Evolutionary conservation across 2,888 invertebrate genomes (phyloP), one percentile per base, ranked within the genome.

Genomic region (Nomada flava): DNA sequence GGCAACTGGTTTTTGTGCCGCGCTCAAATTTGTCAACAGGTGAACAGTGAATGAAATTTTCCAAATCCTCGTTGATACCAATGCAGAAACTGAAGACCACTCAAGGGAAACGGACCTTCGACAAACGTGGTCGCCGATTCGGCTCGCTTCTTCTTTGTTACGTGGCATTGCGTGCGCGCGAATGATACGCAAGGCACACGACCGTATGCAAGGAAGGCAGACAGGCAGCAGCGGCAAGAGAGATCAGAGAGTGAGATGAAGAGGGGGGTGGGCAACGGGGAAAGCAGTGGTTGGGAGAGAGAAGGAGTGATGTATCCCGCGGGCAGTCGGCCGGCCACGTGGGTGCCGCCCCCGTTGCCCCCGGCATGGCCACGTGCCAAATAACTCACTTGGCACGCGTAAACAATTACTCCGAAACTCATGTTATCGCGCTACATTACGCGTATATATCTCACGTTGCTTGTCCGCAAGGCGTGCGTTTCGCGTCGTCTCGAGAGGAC

Each of bases 381-480:
- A 92, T 91, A 91, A 92, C 90, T 92, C 92, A 90, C 90, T 92
- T 92, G 92, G 92, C 92, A 92, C 91, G 91, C 91, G 91, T 92
- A 92, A 92, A 92, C 92, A 92, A 92, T 92, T 92, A 92, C 90
- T 90, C 89, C 83, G 86, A 89, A 90, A 89, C 88, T 90, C 89
- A 86, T 88, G 89, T 89, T 91, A 91, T 91, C 90, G 86, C 88
- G 88, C 89, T 88, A 88, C 88, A 89, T 91, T 90, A 89, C 89
- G 86, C 88, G 84, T 87, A 80, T 83, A 86, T 86, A 88, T 89
- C 82, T 89, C 80, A 73, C 76, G 86, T 74, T 69, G 82, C 67
- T 73, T 82, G 84, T 79, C 76, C 85, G 83, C 88, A 67, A 83
- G 76, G 73, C 69, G 79, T 84, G 74, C 84, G 84, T 84, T 82